Base-by-base conservation (phyloP, 2,888 invertebrate species). In the Eustalomyia histrio region DNA sequence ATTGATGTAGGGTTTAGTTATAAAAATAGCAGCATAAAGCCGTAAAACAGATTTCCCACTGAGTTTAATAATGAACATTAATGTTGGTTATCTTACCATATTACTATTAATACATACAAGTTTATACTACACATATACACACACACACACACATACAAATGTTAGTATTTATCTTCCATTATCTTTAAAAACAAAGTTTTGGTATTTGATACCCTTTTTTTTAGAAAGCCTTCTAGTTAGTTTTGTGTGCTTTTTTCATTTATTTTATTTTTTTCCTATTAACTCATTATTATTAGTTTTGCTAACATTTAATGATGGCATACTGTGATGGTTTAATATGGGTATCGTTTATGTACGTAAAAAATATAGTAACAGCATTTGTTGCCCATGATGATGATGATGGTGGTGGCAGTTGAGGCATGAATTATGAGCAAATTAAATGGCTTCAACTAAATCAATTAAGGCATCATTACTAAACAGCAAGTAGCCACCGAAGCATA, bases 371-470 rank as follows among this genome's bases (percentile, higher is more conserved):
- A 21, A 21, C 3, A 29, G 29, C 29, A 29, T 57, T 14, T 47
- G 39, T 58, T 43, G 52, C 9, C 35, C 35, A n/a, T 55, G 14
- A 16, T 33, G 29, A 9, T 33, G n/a, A n/a, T 55, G 14, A 16
- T 33, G 29, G 2, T 33, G n/a, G n/a, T 58, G 29, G 29, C 60
- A 53, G 64, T 65, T 69, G 55, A 73, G 58, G 76, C 76, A 74
- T 76, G 58, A 76, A 74, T 69, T 74, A 74, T 78, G 86, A 83
- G 84, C 78, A 83, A 84, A 86, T 85, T 86, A 85, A 84, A 84
- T 83, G 84, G 83, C 84, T 80, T 78, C 79, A 80, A 84, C 84
- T 86, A 87, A 88, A 87, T 88, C 86, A 87, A 87, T 87, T 87
- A 88, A 85, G 85, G 83, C 85, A 85, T 85, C 85, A 86, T 80